Evolutionary conservation across 2,888 invertebrate species (phyloP).

Genomic region (Sinelater perroti): DNA sequence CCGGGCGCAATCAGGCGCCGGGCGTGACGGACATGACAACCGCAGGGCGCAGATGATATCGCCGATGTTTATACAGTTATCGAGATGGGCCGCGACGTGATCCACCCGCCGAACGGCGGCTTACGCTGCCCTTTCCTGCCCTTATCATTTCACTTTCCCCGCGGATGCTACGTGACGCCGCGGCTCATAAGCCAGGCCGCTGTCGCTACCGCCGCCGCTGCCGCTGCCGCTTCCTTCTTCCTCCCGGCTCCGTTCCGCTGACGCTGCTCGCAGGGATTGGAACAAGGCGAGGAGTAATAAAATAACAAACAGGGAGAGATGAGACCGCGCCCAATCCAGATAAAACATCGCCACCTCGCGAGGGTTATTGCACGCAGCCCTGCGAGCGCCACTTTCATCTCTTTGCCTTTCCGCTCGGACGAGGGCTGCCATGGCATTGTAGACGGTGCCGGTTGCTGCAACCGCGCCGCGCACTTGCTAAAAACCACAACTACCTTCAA

Average conservation of each 20-base stretch:
- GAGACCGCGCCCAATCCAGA: slow-evolving; percentile 51
- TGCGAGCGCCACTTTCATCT: slow-evolving; percentile 43
- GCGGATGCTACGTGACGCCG: slow-evolving; percentile 43
- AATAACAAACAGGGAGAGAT: slow-evolving; percentile 54
- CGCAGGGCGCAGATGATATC: slow-evolving; percentile 43
- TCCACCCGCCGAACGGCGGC: slow-evolving; percentile 32
- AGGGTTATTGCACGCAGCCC: slow-evolving; percentile 44
- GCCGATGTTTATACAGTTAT: slow-evolving; percentile 44
- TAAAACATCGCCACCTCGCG: slow-evolving; percentile 41
- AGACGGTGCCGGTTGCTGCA: too few species aligned
- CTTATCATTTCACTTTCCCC: slow-evolving; percentile 39
- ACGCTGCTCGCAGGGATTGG: slow-evolving; percentile 52
- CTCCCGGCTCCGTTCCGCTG: slow-evolving; percentile 44
- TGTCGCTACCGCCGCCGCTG: too few species aligned
- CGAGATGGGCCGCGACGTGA: slow-evolving; percentile 41
- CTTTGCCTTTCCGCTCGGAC: slow-evolving; percentile 45
- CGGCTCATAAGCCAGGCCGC: slow-evolving; percentile 45
- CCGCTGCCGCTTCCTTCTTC: too few species aligned
- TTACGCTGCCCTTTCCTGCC: slow-evolving; percentile 28
- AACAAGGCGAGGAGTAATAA: slow-evolving; percentile 53
- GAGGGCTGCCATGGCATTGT: slow-evolving; percentile 41
- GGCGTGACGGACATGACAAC: slow-evolving; percentile 59
- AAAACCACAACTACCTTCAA: too few species aligned
- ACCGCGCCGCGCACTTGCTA: too few species aligned
- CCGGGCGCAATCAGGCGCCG: slow-evolving; percentile 56